These are phyloP conservation scores for Peromyscus californicus DNA, from an alignment of 2,113 vertebrate genomes.

Conservation along the genomic window DNA sequence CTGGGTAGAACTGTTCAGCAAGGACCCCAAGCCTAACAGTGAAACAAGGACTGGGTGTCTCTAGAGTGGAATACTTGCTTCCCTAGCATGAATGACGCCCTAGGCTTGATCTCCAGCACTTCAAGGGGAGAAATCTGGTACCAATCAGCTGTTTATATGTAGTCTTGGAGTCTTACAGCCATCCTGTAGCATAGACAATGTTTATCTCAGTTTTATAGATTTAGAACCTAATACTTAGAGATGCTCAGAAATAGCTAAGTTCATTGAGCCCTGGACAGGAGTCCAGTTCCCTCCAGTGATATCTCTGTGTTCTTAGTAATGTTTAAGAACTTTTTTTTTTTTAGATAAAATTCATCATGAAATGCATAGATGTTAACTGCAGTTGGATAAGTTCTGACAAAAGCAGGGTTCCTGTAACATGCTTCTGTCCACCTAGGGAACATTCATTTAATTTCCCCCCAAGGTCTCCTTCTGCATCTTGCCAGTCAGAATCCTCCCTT, in stretches of 20 bases:
- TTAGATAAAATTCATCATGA: background rate
- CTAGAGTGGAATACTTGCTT: background rate
- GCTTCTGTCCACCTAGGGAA: background rate
- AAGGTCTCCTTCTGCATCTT: background rate
- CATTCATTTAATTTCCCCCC: background rate
- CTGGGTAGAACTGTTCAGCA: background rate
- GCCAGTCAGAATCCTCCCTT: too few relatives aligned
- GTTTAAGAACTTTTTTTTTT: background rate
- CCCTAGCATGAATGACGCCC: background rate
- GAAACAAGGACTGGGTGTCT: background rate
- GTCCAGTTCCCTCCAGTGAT: background rate
- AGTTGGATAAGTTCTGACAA: background rate
- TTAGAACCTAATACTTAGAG: background rate
- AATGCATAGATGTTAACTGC: background rate
- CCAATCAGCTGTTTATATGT: background rate
- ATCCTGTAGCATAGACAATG: too few relatives aligned
- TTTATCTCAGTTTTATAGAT: background rate
- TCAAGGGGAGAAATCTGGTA: background rate
- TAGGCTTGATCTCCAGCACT: background rate
- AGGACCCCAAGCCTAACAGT: background rate
- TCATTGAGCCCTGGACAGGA: background rate
- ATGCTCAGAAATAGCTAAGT: background rate
- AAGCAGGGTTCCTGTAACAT: background rate
- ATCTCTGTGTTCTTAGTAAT: background rate
- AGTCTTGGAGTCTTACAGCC: background rate